These are phyloP conservation scores for Calidris pugnax DNA, from an alignment of 2,113 vertebrate genomes.

Conservation along the genomic window DNA sequence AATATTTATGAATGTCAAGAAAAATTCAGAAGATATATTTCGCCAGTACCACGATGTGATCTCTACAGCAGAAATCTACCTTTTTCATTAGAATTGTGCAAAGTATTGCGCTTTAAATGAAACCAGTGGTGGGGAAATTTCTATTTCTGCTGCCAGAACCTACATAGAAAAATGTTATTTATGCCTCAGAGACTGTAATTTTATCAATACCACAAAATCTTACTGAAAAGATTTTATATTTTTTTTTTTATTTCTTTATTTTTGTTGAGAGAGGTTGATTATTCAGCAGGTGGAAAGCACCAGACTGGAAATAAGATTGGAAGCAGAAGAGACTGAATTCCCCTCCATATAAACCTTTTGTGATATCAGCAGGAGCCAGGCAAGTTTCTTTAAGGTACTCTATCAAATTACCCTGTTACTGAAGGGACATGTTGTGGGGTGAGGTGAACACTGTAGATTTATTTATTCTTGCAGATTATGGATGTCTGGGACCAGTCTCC, in stretches of 20 bases:
- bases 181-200: not conserved
- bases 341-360: not conserved
- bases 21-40: conserved; percentile 27
- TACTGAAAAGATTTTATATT: not conserved
- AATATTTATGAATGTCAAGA: conserved; percentile 40
- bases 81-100: not conserved
- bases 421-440: not conserved
- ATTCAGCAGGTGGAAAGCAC: not conserved
- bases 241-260: not conserved
- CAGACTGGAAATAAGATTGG: not conserved
- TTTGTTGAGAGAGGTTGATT: not conserved
- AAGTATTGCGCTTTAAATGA: not conserved
- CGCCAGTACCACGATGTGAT: not conserved
- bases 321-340: not conserved
- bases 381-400: not conserved
- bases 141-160: not conserved
- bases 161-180: not conserved
- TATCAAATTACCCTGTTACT: not conserved
- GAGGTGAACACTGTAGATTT: not conserved
- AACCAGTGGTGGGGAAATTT: not conserved
- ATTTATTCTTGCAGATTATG: not conserved
- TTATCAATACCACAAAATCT: not conserved
- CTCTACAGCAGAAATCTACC: not conserved
- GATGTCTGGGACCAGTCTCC: not conserved
- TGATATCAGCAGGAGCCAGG: not conserved